Conservation (phyloP, 2,888 invertebrate species). For the Agrilus cyanescens region DNA sequence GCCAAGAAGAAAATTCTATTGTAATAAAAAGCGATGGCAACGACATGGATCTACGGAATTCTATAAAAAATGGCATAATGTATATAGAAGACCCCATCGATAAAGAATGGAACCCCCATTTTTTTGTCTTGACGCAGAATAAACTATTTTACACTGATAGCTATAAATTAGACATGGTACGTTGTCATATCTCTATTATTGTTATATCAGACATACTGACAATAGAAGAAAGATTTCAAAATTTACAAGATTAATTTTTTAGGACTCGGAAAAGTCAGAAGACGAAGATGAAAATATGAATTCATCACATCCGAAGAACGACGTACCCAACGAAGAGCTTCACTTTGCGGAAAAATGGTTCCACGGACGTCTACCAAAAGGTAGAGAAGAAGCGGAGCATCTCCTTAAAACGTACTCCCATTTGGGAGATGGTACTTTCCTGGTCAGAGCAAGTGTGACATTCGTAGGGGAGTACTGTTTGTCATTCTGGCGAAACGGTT, state of each 20-base stretch:
- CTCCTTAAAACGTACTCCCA: conserved; percentile 64
- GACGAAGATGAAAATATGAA: conserved; percentile 36
- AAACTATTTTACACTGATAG: conserved; percentile 81
- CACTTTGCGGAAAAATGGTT: conserved; percentile 93
- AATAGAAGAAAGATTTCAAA: no score
- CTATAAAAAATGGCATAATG: conserved; percentile 81
- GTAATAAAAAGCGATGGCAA: conserved; percentile 44
- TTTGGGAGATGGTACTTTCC: conserved; percentile 83
- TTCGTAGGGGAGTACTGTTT: conserved; percentile 93
- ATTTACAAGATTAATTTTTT: conserved; percentile 4
- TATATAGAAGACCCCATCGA: conserved; percentile 82
- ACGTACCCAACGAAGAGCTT: conserved; percentile 72
- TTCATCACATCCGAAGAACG: conserved; percentile 45
- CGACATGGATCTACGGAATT: conserved; percentile 68
- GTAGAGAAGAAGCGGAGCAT: conserved; percentile 68
- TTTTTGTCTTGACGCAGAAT: conserved; percentile 80
- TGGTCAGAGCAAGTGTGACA: conserved; percentile 88
- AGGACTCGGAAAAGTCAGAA: conserved; percentile 28
- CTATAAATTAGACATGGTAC: conserved; percentile 34
- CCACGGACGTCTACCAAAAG: conserved; percentile 74
- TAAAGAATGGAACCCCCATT: conserved; percentile 86
- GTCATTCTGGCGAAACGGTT: conserved; percentile 85
- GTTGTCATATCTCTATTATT: conserved; percentile 1
- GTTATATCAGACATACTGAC: background rate
- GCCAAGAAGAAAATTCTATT: conserved; percentile 62